Percentiles rank a stretch among this genome's conserved stretches.
Conservation (phyloP, 2,113 vertebrate genomes). For the Tachysurus vachellii region DNA sequence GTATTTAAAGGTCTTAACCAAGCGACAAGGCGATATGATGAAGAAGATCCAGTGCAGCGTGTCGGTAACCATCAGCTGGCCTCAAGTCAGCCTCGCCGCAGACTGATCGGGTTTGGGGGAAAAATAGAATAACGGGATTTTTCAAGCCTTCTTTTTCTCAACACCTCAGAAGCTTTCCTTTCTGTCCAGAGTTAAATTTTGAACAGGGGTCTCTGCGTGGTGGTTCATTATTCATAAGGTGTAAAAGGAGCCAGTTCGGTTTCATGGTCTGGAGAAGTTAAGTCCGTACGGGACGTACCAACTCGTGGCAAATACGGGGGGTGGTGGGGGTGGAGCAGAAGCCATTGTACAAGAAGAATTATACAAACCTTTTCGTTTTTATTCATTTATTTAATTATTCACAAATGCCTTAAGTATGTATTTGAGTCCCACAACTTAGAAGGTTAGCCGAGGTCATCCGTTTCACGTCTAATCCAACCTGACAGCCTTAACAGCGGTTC, state of each 20-base stretch:
- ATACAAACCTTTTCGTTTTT: background rate
- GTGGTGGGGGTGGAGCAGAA: background rate
- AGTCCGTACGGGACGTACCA: slow-evolving; percentile 8
- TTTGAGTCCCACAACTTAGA: slow-evolving; percentile 4
- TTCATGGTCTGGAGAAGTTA: slow-evolving; percentile 52
- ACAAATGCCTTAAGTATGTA: background rate
- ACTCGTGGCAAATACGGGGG: background rate
- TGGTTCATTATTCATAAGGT: slow-evolving; percentile 70
- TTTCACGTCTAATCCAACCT: slow-evolving; percentile 5
- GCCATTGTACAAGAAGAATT: background rate
- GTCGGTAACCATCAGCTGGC: background rate
- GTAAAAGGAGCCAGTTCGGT: slow-evolving; percentile 69
- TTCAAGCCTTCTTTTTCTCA: slow-evolving; percentile 31
- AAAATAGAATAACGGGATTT: slow-evolving; percentile 23
- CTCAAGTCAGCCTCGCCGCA: background rate
- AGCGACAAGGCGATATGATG: background rate
- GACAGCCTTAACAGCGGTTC: background rate
- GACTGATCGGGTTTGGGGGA: background rate
- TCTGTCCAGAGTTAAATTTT: slow-evolving; percentile 65
- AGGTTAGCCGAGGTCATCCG: slow-evolving; percentile 14
- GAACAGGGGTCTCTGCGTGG: slow-evolving; percentile 60
- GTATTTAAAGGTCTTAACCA: background rate
- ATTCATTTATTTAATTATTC: background rate
- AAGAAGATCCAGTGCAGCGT: background rate
- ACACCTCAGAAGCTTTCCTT: slow-evolving; percentile 28